Base-by-base conservation (phyloP, 1,140 invertebrate genomes). In the Diabrotica undecimpunctata region DNA sequence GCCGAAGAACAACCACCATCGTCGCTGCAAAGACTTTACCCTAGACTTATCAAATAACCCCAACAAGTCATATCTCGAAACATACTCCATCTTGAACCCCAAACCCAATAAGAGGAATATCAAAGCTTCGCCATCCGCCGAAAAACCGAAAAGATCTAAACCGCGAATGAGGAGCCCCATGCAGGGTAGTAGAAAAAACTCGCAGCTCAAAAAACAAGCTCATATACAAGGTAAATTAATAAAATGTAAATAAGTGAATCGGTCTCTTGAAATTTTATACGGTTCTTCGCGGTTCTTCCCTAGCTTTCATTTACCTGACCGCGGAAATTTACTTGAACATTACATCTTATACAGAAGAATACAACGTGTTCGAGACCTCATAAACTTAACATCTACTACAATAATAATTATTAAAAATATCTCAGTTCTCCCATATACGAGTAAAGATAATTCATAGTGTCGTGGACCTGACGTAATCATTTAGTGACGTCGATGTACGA, bases 21-120 rank as follows among this genome's bases (percentile, higher is more conserved):
- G 85, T 73, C 81, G 83, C 66, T 81, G 84, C 64, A 83, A 85
- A 75, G 83, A 82, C n/a, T 88, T 90, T 73, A 88, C 85, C 37
- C 79, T 90, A 57, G 88, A 90, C 67, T 87, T 90, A 73, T 82
- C 83, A 1, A 83, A 81, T 13, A 64, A 80, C 61, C 57, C 51
- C 25, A 25, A 25, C 25, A 62, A 37, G 41, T 36, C 59, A 51
- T 54, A 62, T 37, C 61, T 53, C 10, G 82, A 67, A 81, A 83
- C 63, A 83, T 55, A 63, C 59, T 61, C n/a, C 58, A 85, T 74
- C 80, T 50, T 78, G 61, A 38, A 62, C 81, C 12, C 77, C 83
- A 65, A 70, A 61, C 57, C 76, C 80, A 61, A 74, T 76, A 61
- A 81, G 81, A 61, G 81, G 81, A 59, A 85, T 81, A 4, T 77